phyloP scores from a whole-genome alignment of 2,113 vertebrate species.

The Pica pica region DNA sequence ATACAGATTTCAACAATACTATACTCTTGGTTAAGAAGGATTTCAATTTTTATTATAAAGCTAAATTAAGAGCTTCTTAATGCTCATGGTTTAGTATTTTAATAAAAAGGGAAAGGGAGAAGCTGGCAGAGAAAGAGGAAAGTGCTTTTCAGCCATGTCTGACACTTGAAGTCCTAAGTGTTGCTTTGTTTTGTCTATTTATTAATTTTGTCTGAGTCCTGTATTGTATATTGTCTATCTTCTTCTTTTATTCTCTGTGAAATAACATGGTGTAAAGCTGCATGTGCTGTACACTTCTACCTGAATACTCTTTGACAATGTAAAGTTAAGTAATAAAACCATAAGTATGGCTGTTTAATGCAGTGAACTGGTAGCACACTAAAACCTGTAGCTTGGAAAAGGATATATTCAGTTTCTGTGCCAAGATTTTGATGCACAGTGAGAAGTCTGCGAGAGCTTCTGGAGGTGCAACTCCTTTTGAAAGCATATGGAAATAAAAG shows the following conservation, averaged over 20 bases:
- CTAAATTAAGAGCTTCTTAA: constrained; percentile 64
- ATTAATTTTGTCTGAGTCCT: not conserved
- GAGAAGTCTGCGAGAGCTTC: not conserved
- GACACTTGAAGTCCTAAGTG: constrained; percentile 12
- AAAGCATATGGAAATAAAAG: not conserved
- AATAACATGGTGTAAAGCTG: not conserved
- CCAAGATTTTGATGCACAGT: not conserved
- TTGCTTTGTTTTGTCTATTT: constrained; percentile 7
- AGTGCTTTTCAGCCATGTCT: constrained; percentile 4
- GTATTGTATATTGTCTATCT: not conserved
- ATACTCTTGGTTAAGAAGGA: constrained; percentile 40
- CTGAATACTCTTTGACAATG: not conserved
- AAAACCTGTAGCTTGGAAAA: not conserved
- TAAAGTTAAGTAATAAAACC: not conserved
- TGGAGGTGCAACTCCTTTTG: not conserved
- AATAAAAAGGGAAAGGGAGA: constrained; percentile 52
- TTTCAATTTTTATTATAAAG: constrained; percentile 67
- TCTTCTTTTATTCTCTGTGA: not conserved
- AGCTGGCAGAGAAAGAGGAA: not conserved
- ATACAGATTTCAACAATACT: constrained; percentile 42
- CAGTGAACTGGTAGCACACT: not conserved
- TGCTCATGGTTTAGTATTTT: constrained; percentile 62
- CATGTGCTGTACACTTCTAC: not conserved
- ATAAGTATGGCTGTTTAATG: not conserved
- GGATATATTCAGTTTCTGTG: not conserved